A percentile compares a stretch with the other conserved stretches of the same genome.
phyloP scores from a whole-genome alignment of 1,140 invertebrate species.

The Heliothis subflexa region DNA sequence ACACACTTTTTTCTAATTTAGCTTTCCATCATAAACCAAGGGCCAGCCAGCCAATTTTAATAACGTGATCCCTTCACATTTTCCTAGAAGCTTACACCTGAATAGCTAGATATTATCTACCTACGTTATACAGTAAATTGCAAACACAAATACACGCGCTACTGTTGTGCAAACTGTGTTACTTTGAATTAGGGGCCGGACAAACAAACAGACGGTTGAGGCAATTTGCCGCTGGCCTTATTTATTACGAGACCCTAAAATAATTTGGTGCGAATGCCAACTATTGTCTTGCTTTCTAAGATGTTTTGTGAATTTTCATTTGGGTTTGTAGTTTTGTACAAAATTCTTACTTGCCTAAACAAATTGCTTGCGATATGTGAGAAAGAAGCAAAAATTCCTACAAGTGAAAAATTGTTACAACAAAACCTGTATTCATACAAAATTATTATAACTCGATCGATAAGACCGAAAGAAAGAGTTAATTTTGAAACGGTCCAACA shows the following conservation, averaged over 20 bases:
- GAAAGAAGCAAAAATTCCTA: background rate
- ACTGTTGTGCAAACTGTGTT: constrained; percentile 64
- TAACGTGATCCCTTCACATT: constrained; percentile 22
- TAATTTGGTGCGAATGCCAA: constrained; percentile 42
- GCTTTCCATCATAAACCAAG: constrained; percentile 14
- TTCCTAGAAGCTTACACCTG: constrained; percentile 36
- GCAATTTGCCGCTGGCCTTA: constrained; percentile 61
- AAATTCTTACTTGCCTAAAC: background rate
- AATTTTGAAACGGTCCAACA: too few relatives aligned
- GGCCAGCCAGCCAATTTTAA: background rate
- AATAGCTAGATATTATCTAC: constrained; percentile 42
- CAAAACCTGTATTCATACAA: too few relatives aligned
- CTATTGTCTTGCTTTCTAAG: constrained; percentile 47
- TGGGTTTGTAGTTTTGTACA: background rate
- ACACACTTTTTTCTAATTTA: constrained; percentile 2
- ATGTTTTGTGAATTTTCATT: constrained; percentile 34
- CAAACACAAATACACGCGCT: constrained; percentile 59
- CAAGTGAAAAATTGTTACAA: background rate
- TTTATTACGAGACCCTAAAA: constrained; percentile 61
- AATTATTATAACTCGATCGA: too few relatives aligned
- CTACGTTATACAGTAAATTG: constrained; percentile 57
- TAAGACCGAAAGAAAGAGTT: too few relatives aligned
- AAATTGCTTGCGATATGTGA: too few relatives aligned
- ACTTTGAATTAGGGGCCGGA: constrained; percentile 68
- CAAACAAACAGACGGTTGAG: constrained; percentile 59